Conservation (phyloP, 2,113 vertebrate genomes). For the Haplotaxodon microlepis region DNA sequence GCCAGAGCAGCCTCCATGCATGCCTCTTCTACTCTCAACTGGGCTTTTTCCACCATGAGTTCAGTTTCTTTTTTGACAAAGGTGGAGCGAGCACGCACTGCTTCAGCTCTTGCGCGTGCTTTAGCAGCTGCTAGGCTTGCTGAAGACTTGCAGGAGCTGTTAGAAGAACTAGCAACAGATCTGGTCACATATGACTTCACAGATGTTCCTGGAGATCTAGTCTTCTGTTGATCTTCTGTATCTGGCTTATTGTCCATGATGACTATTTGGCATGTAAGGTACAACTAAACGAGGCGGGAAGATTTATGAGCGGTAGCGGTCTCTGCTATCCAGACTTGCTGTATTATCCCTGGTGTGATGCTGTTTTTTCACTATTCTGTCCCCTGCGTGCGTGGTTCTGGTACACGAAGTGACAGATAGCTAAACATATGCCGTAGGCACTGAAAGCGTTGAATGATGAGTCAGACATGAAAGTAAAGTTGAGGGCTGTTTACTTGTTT, state of each 20-base stretch:
- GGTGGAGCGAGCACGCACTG: accelerated
- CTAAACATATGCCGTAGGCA: too few relatives aligned
- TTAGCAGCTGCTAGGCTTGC: accelerated
- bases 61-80: background rate
- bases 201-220: background rate
- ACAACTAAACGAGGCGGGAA: accelerated
- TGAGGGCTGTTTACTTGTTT: too few relatives aligned
- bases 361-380: background rate
- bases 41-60: background rate
- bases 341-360: accelerated
- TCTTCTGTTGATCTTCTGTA: background rate
- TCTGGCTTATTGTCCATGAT: accelerated
- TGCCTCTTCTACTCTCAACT: background rate
- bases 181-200: background rate
- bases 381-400: accelerated
- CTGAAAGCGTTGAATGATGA: too few relatives aligned
- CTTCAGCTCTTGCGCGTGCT: accelerated
- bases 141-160: background rate
- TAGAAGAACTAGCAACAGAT: background rate
- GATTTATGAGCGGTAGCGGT: accelerated
- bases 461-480: too few relatives aligned
- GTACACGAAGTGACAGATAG: background rate
- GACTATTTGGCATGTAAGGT: background rate
- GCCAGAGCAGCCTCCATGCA: accelerated
- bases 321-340: background rate